Percentiles rank a stretch among this genome's conserved stretches.
Conservation (phyloP, 35 echinoderm and acorn worm genomes). For the Ptychodera flava region DNA sequence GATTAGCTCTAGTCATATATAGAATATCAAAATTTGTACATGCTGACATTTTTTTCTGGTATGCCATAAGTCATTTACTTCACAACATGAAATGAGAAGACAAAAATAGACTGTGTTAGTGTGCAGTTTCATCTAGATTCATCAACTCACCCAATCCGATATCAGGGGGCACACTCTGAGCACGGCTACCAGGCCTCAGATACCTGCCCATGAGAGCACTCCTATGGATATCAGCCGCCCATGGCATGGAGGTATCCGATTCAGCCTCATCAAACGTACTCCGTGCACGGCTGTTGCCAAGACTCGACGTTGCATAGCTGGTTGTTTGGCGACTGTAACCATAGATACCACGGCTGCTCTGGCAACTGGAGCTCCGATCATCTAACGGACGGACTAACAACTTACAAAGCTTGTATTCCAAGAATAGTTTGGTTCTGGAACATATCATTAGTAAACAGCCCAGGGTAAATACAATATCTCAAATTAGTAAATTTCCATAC, state of each 20-base stretch:
- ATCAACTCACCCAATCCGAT: slow-evolving; percentile 67
- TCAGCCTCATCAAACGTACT: slow-evolving; percentile 60
- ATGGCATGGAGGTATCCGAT: slow-evolving; percentile 52
- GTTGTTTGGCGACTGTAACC: slow-evolving; percentile 86
- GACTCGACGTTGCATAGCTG: slow-evolving; percentile 74
- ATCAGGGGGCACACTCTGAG: slow-evolving; percentile 81
- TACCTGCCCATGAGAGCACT: slow-evolving; percentile 64
- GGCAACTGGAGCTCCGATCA: slow-evolving; percentile 57
- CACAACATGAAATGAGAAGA: too few species aligned
- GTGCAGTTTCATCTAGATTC: too few species aligned
- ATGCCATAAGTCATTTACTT: too few species aligned
- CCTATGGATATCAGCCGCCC: slow-evolving; percentile 28
- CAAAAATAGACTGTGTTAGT: too few species aligned
- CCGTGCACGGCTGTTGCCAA: slow-evolving; percentile 54
- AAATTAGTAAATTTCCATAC: too few species aligned
- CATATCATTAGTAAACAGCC: not conserved
- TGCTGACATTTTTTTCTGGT: too few species aligned
- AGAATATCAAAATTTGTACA: too few species aligned
- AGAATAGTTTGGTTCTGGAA: slow-evolving; percentile 80
- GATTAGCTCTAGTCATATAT: too few species aligned
- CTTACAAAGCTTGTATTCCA: slow-evolving; percentile 91
- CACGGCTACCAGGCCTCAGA: slow-evolving; percentile 77
- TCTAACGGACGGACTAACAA: slow-evolving; percentile 69
- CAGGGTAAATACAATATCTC: not conserved
- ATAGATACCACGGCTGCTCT: slow-evolving; percentile 46